A percentile compares a stretch with the other conserved stretches of the same genome.
Evolutionary conservation across 2,797 vertebrate species (phyloP).

Genomic region (Cirrhinus mrigala): DNA sequence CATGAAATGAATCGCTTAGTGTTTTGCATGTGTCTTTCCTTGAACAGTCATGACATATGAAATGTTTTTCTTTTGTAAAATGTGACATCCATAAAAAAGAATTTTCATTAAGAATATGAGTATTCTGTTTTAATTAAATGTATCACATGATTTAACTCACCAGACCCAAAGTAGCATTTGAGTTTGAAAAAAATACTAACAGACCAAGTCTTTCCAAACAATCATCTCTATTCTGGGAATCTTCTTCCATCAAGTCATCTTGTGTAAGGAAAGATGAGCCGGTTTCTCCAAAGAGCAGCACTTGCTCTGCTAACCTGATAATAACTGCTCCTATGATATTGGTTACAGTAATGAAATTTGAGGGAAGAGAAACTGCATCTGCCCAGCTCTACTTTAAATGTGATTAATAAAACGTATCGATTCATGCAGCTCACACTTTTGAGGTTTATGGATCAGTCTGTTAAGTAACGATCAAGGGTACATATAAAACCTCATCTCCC

Average conservation of each 20-base stretch:
- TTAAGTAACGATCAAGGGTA: constrained; percentile 25
- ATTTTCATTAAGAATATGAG: not conserved
- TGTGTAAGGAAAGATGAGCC: constrained; percentile 54
- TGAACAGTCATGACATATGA: not conserved
- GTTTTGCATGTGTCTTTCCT: not conserved
- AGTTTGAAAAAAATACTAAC: not conserved
- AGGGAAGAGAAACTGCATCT: constrained; percentile 69
- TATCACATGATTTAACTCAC: not conserved
- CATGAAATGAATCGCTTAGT: not conserved
- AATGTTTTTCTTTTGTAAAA: not conserved
- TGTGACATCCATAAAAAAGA: not conserved
- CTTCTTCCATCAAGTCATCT: not conserved
- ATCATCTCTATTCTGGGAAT: constrained; percentile 28
- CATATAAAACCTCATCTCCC: constrained; percentile 40
- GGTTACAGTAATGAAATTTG: constrained; percentile 77
- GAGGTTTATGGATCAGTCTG: constrained; percentile 64
- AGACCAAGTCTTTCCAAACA: not conserved
- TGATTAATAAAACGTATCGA: constrained; percentile 68
- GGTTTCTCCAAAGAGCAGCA: constrained; percentile 56
- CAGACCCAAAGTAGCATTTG: not conserved
- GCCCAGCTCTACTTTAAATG: constrained; percentile 61
- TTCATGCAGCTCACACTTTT: constrained; percentile 60
- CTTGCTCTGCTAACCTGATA: constrained; percentile 75
- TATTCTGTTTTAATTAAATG: not conserved
- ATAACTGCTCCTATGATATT: constrained; percentile 75